phyloP scores from a whole-genome alignment of 2,888 invertebrate species.

The Chirona hameri region DNA sequence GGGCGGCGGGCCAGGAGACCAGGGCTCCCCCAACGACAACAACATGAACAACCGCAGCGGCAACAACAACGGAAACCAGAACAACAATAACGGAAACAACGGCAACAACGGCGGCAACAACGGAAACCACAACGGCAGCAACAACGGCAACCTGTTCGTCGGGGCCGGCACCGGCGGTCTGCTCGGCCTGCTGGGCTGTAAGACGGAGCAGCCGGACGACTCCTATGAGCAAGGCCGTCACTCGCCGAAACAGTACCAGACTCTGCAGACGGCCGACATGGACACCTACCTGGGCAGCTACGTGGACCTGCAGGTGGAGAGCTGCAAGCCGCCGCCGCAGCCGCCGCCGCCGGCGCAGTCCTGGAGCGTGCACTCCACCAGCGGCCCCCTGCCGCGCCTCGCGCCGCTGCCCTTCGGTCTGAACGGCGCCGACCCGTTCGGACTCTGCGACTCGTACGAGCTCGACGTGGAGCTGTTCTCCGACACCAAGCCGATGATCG shows the following conservation, averaged over 20 bases:
- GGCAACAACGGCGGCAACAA: constrained; percentile 31
- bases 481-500: constrained; percentile 26
- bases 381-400: neutral
- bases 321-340: constrained; percentile 22
- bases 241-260: constrained; percentile 25
- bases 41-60: constrained; percentile 37
- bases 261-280: constrained; percentile 26
- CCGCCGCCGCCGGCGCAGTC: constrained; percentile 28
- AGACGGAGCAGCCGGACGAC: constrained; percentile 23
- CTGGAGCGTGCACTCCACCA: constrained; percentile 12
- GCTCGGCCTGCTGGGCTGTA: neutral
- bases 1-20: neutral
- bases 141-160: neutral
- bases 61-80: constrained; percentile 31
- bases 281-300: constrained; percentile 5
- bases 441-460: constrained; percentile 9
- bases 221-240: neutral
- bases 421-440: neutral
- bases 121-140: neutral
- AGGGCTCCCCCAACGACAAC: constrained; percentile 32
- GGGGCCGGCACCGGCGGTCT: neutral
- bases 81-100: constrained; percentile 29
- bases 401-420: neutral
- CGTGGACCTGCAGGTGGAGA: constrained; percentile 8
- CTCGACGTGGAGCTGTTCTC: constrained; percentile 26